Evolutionary conservation across 37 sponge, comb jelly and placozoan species (phyloP), one percentile per base, ranked within the genome.

Genomic region (Tethya wilhelma): DNA sequence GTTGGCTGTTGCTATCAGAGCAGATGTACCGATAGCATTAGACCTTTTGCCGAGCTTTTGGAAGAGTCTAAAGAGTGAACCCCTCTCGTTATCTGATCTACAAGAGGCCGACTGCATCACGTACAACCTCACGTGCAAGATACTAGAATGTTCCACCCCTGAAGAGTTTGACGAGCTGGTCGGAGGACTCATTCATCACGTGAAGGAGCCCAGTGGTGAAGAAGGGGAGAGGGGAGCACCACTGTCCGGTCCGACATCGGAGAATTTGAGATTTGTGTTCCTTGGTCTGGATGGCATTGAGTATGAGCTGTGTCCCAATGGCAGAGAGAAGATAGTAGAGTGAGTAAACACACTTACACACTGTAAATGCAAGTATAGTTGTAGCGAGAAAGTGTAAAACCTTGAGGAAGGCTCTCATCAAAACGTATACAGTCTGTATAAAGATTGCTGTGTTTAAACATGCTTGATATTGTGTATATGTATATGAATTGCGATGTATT

Each of bases 31-130:
- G 25, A 69, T 98, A 8, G 84, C 96, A 0, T 74, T 98, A 33
- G 98, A 98, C 66, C 65, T 95, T 14, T 89, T 98, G 59, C 86
- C 91, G 14, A 89, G 86, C 40, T 95, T 95, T 86, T 98, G 98
- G 98, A 98, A 92, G 82, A 79, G 79, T 38, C 44, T 98, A 26
- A 74, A 87, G 66, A 85, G 78, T 2, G 77, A 84, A 58, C 68
- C 59, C 6, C 72, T 95, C 8, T 62, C 85, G 41, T 20, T 84
- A 9, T 65, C 33, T 2, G 98, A 95, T 63, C 73, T 98, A 28
- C 71, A 83, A 49, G 94, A 93, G 53, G 81, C 92, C 2, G 98
- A 98, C 76, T 90, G 80, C 56, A 31, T 98, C 59, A 95, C 94
- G 5, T 93, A 91, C 74, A 90, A 86, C 42, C 83, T 89, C 37